phyloP scores from a whole-genome alignment of 2,797 vertebrate species.

The Botia kubotai region DNA sequence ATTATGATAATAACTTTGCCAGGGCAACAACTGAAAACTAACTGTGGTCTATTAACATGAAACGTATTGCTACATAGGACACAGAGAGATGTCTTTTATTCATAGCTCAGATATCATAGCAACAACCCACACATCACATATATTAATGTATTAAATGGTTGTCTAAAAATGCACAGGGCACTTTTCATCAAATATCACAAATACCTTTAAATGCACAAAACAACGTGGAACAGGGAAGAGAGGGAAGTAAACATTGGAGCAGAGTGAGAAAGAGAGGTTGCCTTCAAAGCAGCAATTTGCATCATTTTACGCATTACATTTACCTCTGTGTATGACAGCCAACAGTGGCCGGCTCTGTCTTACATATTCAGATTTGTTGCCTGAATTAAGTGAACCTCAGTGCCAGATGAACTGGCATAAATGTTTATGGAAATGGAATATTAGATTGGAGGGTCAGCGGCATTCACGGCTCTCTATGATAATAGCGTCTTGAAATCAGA shows the following conservation, averaged over 20 bases:
- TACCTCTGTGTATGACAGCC: slow-evolving; percentile 73
- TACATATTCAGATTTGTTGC: slow-evolving; percentile 83
- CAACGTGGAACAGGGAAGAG: slow-evolving; percentile 45
- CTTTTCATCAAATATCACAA: slow-evolving; percentile 53
- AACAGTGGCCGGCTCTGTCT: slow-evolving; percentile 73
- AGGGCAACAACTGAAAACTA: slow-evolving; percentile 41
- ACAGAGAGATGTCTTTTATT: slow-evolving; percentile 42
- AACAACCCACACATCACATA: slow-evolving; percentile 59
- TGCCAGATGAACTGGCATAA: slow-evolving; percentile 82
- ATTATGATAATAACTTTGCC: slow-evolving; percentile 57
- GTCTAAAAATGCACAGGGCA: slow-evolving; percentile 58
- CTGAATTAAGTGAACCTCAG: slow-evolving; percentile 84
- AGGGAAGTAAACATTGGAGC: slow-evolving; percentile 31
- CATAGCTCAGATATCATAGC: slow-evolving; percentile 57
- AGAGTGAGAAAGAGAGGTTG: slow-evolving; percentile 54
- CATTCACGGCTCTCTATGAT: slow-evolving; percentile 79
- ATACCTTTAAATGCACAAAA: slow-evolving; percentile 57
- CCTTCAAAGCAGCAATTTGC: slow-evolving; percentile 79
- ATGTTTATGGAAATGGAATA: slow-evolving; percentile 86
- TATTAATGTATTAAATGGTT: slow-evolving; percentile 61
- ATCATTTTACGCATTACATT: slow-evolving; percentile 82
- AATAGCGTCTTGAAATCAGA: slow-evolving; percentile 86
- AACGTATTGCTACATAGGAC: slow-evolving; percentile 29
- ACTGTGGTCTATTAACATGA: slow-evolving; percentile 48
- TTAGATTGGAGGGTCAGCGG: slow-evolving; percentile 80